Evolutionary conservation across 2,888 invertebrate species (phyloP).

Genomic region (Drosophila picticornis): DNA sequence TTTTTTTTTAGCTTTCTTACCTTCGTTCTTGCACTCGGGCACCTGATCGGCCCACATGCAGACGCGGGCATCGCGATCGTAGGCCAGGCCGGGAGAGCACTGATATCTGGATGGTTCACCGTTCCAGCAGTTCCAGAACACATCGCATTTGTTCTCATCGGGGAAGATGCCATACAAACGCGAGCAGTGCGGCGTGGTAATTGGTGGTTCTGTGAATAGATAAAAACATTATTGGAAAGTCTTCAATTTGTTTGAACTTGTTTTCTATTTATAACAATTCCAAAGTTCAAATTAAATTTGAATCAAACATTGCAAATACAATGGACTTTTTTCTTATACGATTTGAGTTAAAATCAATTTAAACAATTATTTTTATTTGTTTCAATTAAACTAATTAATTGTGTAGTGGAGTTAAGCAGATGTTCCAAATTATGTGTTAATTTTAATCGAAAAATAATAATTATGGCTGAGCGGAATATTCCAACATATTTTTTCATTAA

Average conservation of each 20-base stretch:
- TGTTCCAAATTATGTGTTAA: not conserved
- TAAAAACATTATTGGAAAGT: not conserved
- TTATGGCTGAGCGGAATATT: not conserved
- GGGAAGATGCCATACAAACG: constrained; percentile 96
- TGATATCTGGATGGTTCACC: constrained; percentile 97
- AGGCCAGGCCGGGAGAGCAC: constrained; percentile 97
- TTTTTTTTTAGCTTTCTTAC: constrained; percentile 86
- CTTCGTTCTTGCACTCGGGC: constrained; percentile 95
- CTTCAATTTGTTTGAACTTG: not conserved
- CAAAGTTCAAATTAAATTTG: not conserved
- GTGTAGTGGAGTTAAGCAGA: not conserved
- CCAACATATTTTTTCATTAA: not conserved
- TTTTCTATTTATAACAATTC: not conserved
- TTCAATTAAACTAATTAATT: not conserved
- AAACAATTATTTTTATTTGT: not conserved
- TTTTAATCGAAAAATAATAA: not conserved
- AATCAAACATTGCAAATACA: not conserved
- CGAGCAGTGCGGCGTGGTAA: constrained; percentile 93
- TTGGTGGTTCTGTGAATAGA: constrained; percentile 90
- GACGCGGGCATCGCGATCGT: constrained; percentile 96
- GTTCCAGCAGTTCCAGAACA: constrained; percentile 99
- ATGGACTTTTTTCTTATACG: not conserved
- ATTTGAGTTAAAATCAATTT: not conserved
- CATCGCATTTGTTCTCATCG: constrained; percentile 94
- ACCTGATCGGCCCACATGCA: constrained; percentile 99